phyloP scores from a whole-genome alignment of 1,140 invertebrate genomes.

The Gonatopus flavifemur region DNA sequence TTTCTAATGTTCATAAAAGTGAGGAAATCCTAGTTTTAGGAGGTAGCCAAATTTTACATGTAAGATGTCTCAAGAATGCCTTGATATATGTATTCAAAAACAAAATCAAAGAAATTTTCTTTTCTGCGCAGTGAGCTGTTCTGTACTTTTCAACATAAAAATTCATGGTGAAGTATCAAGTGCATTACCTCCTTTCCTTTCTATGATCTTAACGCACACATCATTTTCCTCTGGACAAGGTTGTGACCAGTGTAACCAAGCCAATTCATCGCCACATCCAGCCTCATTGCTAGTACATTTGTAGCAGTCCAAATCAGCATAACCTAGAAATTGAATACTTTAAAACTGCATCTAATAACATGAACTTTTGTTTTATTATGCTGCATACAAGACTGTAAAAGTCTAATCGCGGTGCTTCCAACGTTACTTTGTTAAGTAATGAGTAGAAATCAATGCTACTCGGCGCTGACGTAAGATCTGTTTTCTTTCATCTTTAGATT shows the following conservation, averaged over 20 bases:
- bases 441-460: too few species aligned
- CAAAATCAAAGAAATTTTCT: neutral
- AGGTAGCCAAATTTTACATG: neutral
- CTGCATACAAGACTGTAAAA: too few species aligned
- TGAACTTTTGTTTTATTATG: too few species aligned
- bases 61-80: neutral
- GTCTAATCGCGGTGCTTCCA: too few species aligned
- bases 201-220: conserved; percentile 88
- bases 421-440: too few species aligned
- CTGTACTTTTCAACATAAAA: conserved; percentile 1
- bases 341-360: too few species aligned
- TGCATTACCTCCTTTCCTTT: conserved; percentile 77
- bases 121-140: too few species aligned
- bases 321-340: too few species aligned
- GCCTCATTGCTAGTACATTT: conserved; percentile 86
- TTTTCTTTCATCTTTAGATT: too few species aligned
- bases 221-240: conserved; percentile 81
- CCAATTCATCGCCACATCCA: conserved; percentile 81
- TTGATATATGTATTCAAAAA: neutral
- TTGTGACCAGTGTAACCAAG: conserved; percentile 78
- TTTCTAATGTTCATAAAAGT: neutral
- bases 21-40: neutral
- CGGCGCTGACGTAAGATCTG: too few species aligned
- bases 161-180: conserved; percentile 1
- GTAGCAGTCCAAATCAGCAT: conserved; percentile 86